These are phyloP conservation scores for Chymomyza caudatula DNA, from an alignment of 2,888 invertebrate species.

Conservation along the genomic window DNA sequence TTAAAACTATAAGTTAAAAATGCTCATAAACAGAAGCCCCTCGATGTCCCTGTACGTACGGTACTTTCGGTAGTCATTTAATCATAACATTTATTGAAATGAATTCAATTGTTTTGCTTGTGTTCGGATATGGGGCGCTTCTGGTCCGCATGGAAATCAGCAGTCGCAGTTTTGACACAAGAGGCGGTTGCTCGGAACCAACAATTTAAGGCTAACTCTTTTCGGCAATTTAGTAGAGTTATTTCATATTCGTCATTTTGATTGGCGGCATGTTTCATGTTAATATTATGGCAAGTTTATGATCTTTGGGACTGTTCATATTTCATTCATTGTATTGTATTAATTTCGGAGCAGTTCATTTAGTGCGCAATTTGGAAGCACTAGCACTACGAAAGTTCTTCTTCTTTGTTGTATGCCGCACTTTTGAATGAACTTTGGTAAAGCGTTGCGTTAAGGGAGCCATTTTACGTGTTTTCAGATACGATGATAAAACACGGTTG, in stretches of 20 bases:
- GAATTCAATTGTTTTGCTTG: conserved; percentile 61
- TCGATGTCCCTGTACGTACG: too few relatives aligned
- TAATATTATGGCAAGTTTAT: conserved; percentile 27
- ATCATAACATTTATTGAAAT: conserved; percentile 42
- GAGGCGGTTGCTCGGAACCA: conserved; percentile 52
- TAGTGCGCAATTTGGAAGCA: conserved; percentile 70
- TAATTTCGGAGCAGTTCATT: conserved; percentile 42
- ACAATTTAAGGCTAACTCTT: conserved; percentile 41
- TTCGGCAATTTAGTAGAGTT: conserved; percentile 56
- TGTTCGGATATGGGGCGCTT: not conserved
- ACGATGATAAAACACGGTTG: conserved; percentile 53
- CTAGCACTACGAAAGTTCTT: conserved; percentile 12
- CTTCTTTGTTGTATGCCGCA: conserved; percentile 57
- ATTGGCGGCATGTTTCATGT: conserved; percentile 64
- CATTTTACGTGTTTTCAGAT: conserved; percentile 34
- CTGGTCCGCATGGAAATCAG: conserved; percentile 55
- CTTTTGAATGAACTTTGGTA: conserved; percentile 27
- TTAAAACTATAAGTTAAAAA: not conserved
- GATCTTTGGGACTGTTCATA: conserved; percentile 27
- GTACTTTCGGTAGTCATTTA: conserved; percentile 15
- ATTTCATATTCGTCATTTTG: conserved; percentile 69
- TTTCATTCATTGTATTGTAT: conserved; percentile 30
- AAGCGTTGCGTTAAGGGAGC: not conserved
- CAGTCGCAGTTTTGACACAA: conserved; percentile 67
- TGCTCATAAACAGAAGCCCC: not conserved